Evolutionary conservation across 2,888 invertebrate genomes (phyloP).

Genomic region (Thera britannica): DNA sequence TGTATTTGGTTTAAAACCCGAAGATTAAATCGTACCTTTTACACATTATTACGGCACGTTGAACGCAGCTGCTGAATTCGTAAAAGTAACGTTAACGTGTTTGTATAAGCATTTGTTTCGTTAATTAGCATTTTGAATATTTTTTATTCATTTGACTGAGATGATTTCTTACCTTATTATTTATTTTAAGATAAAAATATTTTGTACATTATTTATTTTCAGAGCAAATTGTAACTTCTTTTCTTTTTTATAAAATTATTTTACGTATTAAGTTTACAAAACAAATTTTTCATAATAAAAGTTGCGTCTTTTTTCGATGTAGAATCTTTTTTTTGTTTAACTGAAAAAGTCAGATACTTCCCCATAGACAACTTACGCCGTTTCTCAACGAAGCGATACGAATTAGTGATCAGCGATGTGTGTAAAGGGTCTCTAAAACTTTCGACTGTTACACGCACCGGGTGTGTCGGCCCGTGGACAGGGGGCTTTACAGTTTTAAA

Average conservation of each 20-base stretch:
- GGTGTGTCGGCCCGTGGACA: slow-evolving; percentile 50
- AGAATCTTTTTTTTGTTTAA: background rate
- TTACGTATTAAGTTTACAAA: no score
- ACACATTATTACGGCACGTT: slow-evolving; percentile 59
- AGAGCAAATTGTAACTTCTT: no score
- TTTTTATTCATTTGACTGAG: no score
- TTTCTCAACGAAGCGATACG: slow-evolving; percentile 58
- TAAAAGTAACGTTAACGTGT: slow-evolving; percentile 39
- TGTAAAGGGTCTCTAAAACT: slow-evolving; percentile 77
- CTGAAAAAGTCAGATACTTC: slow-evolving; percentile 3
- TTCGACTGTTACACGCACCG: slow-evolving; percentile 67
- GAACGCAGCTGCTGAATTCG: slow-evolving; percentile 66
- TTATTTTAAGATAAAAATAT: no score
- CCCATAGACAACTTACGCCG: slow-evolving; percentile 54
- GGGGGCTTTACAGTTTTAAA: slow-evolving; percentile 67
- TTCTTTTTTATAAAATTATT: no score
- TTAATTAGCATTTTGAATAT: slow-evolving; percentile 7
- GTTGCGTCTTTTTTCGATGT: no score
- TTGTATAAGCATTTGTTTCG: slow-evolving; percentile 35
- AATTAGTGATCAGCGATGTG: slow-evolving; percentile 78
- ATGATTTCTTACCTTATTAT: no score
- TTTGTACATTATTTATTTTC: no score
- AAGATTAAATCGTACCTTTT: slow-evolving; percentile 53
- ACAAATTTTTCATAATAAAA: no score
- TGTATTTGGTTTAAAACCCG: slow-evolving; percentile 65